These are phyloP conservation scores for Alectoris magna DNA, from an alignment of 2,797 vertebrate genomes.

Conservation along the genomic window DNA sequence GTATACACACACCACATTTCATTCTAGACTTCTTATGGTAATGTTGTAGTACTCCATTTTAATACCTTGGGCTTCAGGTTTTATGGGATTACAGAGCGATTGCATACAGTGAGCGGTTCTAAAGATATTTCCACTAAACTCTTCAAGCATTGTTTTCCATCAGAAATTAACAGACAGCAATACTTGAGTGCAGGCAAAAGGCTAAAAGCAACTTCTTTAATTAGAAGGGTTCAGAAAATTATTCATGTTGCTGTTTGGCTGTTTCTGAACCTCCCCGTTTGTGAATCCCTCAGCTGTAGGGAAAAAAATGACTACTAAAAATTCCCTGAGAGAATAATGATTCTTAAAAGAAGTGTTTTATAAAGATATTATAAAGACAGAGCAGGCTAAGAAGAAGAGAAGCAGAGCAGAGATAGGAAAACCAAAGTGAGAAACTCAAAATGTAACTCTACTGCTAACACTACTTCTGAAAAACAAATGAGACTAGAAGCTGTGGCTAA, in stretches of 20 bases:
- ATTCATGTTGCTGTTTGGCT: constrained; percentile 21
- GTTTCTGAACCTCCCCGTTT: constrained; percentile 29
- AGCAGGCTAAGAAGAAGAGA: constrained; percentile 62
- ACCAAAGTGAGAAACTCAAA: constrained; percentile 43
- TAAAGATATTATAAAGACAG: constrained; percentile 32
- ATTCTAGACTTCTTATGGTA: constrained; percentile 68
- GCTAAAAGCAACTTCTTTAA: background rate
- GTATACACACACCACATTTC: constrained; percentile 80
- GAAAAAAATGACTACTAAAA: constrained; percentile 36
- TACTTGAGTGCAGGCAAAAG: constrained; percentile 17
- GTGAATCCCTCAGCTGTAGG: constrained; percentile 13
- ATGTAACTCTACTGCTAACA: constrained; percentile 7
- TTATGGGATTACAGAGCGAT: constrained; percentile 29
- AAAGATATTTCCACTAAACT: constrained; percentile 44
- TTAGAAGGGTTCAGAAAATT: constrained; percentile 27
- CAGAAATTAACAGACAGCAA: background rate
- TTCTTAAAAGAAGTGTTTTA: constrained; percentile 58
- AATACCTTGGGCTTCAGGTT: constrained; percentile 71
- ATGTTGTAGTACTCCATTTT: constrained; percentile 63
- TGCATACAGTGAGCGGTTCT: constrained; percentile 2
- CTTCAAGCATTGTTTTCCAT: background rate
- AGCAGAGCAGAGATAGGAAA: constrained; percentile 58
- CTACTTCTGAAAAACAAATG: constrained; percentile 15
- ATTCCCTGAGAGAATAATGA: constrained; percentile 39
- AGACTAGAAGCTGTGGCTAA: constrained; percentile 14